phyloP scores from a whole-genome alignment of 2,888 invertebrate species.

The Helobdella robusta region DNA sequence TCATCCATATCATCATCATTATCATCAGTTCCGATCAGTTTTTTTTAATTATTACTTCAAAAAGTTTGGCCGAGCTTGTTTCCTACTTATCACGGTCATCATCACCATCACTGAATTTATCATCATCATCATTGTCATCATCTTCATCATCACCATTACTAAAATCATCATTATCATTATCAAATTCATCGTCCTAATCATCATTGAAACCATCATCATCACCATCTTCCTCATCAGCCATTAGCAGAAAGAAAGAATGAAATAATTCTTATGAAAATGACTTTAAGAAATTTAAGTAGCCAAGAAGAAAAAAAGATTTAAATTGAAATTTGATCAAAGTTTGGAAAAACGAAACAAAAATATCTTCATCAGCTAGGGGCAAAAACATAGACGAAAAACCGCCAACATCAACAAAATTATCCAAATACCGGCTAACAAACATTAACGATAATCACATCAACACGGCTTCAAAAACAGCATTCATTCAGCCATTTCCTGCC shows the following conservation, averaged over 20 bases:
- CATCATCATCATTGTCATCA: constrained; percentile 14
- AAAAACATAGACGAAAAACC: no score
- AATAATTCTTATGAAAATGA: neutral
- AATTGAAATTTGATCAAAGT: no score
- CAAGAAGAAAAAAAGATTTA: neutral
- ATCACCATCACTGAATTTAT: constrained; percentile 3
- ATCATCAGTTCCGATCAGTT: neutral
- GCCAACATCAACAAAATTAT: no score
- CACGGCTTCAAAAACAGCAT: no score
- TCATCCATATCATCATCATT: constrained; percentile 8
- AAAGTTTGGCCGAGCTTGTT: neutral
- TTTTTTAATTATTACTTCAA: no score
- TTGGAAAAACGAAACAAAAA: no score
- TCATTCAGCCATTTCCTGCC: no score
- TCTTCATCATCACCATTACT: constrained; percentile 8
- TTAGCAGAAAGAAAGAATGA: neutral
- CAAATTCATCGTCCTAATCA: neutral
- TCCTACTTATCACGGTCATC: constrained; percentile 8
- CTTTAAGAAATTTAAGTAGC: no score
- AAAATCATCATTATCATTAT: neutral
- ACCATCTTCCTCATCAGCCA: neutral
- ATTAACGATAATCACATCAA: no score
- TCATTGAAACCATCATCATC: constrained; percentile 5
- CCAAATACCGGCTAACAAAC: no score
- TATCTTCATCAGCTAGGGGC: no score